Percentiles rank a stretch among this genome's conserved stretches.
Conservation (phyloP, 2,888 invertebrate species). For the Caenorhabditis sp. region DNA sequence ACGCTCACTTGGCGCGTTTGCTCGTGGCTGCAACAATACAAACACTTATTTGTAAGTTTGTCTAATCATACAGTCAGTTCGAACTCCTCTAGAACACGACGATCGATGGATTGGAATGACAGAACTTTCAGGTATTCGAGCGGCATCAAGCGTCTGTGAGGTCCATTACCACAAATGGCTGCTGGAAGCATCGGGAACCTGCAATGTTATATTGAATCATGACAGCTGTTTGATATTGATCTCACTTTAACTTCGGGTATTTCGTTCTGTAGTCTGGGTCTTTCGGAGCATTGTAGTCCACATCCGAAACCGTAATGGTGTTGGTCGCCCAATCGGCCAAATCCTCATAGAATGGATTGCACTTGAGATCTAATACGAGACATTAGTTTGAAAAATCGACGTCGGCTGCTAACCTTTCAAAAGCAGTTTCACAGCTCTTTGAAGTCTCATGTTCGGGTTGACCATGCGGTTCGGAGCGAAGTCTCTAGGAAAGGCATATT, state of each 20-base stretch:
- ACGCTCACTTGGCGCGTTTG: constrained; percentile 56
- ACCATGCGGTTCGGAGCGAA: constrained; percentile 17
- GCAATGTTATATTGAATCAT: background rate
- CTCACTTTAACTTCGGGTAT: constrained; percentile 43
- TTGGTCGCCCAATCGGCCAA: constrained; percentile 48
- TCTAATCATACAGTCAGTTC: constrained; percentile 51
- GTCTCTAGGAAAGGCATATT: constrained; percentile 35
- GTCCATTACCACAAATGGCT: constrained; percentile 51
- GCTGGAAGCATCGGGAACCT: constrained; percentile 57
- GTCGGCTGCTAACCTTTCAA: constrained; percentile 32
- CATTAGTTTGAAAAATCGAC: background rate
- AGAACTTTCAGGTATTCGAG: constrained; percentile 53
- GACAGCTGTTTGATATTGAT: background rate
- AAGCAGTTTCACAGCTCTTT: constrained; percentile 40
- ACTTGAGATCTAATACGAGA: constrained; percentile 41
- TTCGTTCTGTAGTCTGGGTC: constrained; percentile 34
- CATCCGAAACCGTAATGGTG: constrained; percentile 45
- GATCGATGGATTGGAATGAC: constrained; percentile 58
- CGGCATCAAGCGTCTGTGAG: constrained; percentile 37
- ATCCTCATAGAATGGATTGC: constrained; percentile 64
- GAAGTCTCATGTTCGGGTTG: constrained; percentile 22
- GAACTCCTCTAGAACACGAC: constrained; percentile 57
- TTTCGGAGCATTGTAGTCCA: constrained; percentile 49
- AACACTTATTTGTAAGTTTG: background rate
- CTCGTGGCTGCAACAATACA: constrained; percentile 53